Conservation (phyloP, 1,140 invertebrate genomes). For the Brachionus calyciflorus region DNA sequence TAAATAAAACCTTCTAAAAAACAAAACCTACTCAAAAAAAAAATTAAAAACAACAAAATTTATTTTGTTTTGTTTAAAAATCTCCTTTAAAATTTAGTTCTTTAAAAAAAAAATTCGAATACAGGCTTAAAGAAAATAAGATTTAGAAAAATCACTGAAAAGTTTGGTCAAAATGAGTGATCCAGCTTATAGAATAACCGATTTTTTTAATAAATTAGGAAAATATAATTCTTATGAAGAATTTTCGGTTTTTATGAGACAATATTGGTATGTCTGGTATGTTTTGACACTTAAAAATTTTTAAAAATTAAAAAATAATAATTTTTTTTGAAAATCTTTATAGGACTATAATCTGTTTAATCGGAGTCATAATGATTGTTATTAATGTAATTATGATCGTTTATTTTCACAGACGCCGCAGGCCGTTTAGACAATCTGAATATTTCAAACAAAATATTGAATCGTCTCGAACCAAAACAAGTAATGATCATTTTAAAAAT, state of each 20-base stretch:
- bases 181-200: conserved; percentile 27
- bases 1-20: too few species aligned
- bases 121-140: neutral
- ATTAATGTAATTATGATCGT: conserved; percentile 42
- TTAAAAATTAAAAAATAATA: too few species aligned
- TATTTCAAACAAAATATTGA: neutral
- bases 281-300: neutral
- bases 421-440: neutral
- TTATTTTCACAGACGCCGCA: conserved; percentile 12
- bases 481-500: too few species aligned
- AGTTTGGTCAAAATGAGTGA: conserved; percentile 44
- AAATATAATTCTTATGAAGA: conserved; percentile 11
- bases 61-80: too few species aligned
- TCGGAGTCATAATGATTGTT: conserved; percentile 6
- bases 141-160: too few species aligned
- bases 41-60: too few species aligned
- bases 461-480: neutral
- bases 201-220: conserved; percentile 40
- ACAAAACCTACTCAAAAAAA: too few species aligned
- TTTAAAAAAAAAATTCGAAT: too few species aligned
- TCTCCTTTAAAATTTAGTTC: too few species aligned
- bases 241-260: conserved; percentile 2
- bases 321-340: neutral
- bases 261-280: conserved; percentile 47
- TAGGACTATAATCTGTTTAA: conserved; percentile 27